Percentiles rank a stretch among this genome's conserved stretches.
Conservation (phyloP, 2,797 vertebrate species). For the Hydrophis major region DNA sequence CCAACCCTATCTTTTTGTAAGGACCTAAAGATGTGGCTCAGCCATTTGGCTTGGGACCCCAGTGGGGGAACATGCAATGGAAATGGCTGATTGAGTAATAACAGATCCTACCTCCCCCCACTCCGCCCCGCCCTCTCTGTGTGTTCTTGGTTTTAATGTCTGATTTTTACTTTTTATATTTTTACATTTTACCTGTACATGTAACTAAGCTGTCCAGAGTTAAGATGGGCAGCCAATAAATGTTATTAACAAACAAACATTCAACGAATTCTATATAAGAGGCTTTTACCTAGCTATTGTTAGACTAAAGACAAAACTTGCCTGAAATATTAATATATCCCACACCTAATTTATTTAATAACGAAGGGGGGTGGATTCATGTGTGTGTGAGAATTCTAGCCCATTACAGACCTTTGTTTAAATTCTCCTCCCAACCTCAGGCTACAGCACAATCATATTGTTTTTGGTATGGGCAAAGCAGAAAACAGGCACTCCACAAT, state of each 20-base stretch:
- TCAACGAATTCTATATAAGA: background rate
- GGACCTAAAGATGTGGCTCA: background rate
- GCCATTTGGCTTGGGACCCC: background rate
- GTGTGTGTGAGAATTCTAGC: background rate
- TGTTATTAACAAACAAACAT: background rate
- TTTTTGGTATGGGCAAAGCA: background rate
- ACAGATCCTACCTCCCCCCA: background rate
- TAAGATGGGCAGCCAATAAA: background rate
- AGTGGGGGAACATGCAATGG: background rate
- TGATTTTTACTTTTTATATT: background rate
- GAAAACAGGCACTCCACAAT: background rate
- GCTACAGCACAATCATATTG: background rate
- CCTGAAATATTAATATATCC: background rate
- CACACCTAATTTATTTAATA: background rate
- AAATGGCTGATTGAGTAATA: background rate
- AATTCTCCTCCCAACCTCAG: background rate
- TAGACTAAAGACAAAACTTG: background rate
- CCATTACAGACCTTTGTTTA: background rate
- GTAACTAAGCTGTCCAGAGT: background rate
- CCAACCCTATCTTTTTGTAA: background rate
- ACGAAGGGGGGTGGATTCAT: fast-evolving
- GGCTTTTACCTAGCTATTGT: too few relatives aligned
- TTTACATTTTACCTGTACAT: background rate
- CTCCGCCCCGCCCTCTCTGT: background rate
- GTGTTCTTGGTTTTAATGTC: background rate